phyloP scores from a whole-genome alignment of 2,113 vertebrate genomes.

The Urocolius indicus region DNA sequence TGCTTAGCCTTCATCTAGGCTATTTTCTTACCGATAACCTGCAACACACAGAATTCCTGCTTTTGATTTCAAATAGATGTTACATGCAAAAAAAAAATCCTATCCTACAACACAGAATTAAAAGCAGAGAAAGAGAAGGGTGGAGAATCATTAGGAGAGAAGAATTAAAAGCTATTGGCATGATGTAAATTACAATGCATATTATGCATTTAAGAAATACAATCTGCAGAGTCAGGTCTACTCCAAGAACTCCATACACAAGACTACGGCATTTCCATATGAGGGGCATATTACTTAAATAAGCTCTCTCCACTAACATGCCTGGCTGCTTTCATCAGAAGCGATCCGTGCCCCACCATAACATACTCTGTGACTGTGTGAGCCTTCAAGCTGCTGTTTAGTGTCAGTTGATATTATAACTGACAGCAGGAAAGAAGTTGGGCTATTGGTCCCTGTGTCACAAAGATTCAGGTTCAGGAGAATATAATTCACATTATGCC shows the following conservation, averaged over 20 bases:
- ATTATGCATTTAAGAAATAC: neutral
- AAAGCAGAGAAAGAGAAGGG: neutral
- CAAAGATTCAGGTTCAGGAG: neutral
- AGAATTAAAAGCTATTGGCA: neutral
- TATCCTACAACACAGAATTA: neutral
- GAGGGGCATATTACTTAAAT: neutral
- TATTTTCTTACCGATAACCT: neutral
- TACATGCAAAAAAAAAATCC: neutral
- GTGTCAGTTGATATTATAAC: neutral
- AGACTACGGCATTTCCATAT: neutral
- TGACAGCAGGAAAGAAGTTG: neutral
- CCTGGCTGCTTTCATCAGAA: neutral
- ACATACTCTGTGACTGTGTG: neutral
- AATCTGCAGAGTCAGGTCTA: neutral
- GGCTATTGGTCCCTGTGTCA: neutral
- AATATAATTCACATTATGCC: neutral
- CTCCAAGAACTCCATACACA: fast-evolving
- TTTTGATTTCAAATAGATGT: neutral
- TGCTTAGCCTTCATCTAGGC: neutral
- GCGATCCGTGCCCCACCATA: neutral
- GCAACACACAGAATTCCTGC: neutral
- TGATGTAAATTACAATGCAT: neutral
- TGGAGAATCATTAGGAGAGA: neutral
- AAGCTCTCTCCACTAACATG: neutral
- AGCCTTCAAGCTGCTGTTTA: neutral